Base-by-base conservation (phyloP, 1,140 invertebrate genomes). In the Babylonia areolata region DNA sequence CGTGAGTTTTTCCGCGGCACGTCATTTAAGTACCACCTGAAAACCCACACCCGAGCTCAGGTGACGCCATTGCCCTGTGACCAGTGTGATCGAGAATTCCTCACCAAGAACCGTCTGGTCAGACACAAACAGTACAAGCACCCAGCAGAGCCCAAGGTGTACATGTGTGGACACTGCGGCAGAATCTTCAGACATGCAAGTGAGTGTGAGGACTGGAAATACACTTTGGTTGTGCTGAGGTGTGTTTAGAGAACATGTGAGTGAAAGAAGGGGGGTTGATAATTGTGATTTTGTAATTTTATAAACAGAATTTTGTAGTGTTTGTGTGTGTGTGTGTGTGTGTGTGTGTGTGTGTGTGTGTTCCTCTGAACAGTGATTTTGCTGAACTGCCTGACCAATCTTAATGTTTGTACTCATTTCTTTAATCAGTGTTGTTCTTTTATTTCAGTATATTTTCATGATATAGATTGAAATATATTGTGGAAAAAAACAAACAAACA, bases 61-160 rank as follows among this genome's bases (percentile, higher is more conserved):
- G 86, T 81, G 58, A 87, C 85, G 0, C 87, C 87, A 31, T 85
- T 88, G n/a, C 75, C 84, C 17, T 92, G 91, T 87, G 87, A 90
- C 35, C 35, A 87, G 1, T 92, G 91, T 86, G 79, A 84, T 31
- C 79, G 91, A 40, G 46, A 73, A 17, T 92, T 92, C 82, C 84
- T 85, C n/a, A 89, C 90, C 17, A 83, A 87, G 77, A 88, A 86
- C 64, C 81, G 91, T 35, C 86, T 88, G 58, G 81, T 87, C n/a
- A 88, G 86, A 79, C 91, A 92, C 73, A 89, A 89, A 73, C 64
- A 87, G 35, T 90, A 84, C 73, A 92, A 92, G 84, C 91, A 92
- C 86, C 90, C 91, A 42, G 77, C 73, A 9, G 71, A 81, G n/a
- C 87, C 88, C 0, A 87, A 86, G 51, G 87, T 88, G 12, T 90